Base-by-base conservation (phyloP, 2,888 invertebrate species). In the Archips crataeganus region DNA sequence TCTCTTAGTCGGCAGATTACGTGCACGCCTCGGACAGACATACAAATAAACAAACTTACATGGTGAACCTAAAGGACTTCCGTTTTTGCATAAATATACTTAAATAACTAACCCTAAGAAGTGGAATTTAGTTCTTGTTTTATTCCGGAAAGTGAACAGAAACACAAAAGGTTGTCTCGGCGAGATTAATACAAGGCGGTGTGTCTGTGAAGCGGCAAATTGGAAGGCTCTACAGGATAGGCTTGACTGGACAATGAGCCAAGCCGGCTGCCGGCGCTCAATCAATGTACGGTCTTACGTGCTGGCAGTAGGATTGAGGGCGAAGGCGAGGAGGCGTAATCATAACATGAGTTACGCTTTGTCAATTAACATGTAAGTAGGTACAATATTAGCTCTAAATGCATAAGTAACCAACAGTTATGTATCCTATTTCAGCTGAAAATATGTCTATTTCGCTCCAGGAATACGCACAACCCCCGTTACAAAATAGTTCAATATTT, bases 121-220 rank as follows among this genome's bases (percentile, higher is more conserved):
- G 39, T 39, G 36, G 61, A 49, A 15, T 13, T 36, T 36, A 32
- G 59, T 66, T 66, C 34, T n/a, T 45, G 54, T 67, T 67, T 72
- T 73, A 73, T 73, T 73, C 54, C 36, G 66, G 32, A 68, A 68
- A 65, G 39, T 36, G 60, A 34, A 64, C 23, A 67, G 51, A 15
- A 49, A 64, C 47, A 72, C 62, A 73, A 69, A 68, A 64, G 68
- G 68, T 62, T 15, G 67, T 68, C 63, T 39, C 63, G 59, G 57
- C 34, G 59, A 59, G 68, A 73, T 73, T 68, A 74, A 70, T 70
- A 65, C 45, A 65, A 69, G 69, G 69, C 73, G 51, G 69, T 65
- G 63, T 54, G 54, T 75, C 81, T 79, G 76, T 77, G 83, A 84
- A 78, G 82, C 83, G 82, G 80, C 70, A 86, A 86, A 87, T 87